Evolutionary conservation across 2,113 vertebrate genomes (phyloP).

Genomic region (Meles meles): DNA sequence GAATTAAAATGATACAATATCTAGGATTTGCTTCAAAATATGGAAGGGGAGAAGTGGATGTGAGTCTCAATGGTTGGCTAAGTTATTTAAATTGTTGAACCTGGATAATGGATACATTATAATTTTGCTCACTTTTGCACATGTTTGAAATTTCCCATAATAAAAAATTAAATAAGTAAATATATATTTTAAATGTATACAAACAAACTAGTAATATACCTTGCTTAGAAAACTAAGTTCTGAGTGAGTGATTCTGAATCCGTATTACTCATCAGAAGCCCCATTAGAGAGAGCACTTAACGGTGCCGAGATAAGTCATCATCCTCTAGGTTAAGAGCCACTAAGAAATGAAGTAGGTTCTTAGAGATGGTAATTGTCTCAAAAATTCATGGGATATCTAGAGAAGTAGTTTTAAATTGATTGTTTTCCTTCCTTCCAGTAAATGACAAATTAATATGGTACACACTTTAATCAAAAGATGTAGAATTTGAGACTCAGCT

Average conservation of each 20-base stretch:
- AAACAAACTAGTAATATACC: not conserved
- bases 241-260: not conserved
- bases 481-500: not conserved
- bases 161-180: constrained; percentile 19
- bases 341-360: not conserved
- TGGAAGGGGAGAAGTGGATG: not conserved
- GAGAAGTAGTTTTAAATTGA: constrained; percentile 5
- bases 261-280: not conserved
- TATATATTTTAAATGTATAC: not conserved
- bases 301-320: not conserved
- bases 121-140: constrained; percentile 27
- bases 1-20: constrained; percentile 19
- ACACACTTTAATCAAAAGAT: not conserved
- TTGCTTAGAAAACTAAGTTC: constrained; percentile 4
- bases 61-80: not conserved
- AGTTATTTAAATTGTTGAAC: not conserved
- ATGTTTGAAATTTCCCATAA: not conserved
- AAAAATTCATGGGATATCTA: not conserved
- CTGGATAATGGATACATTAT: not conserved
- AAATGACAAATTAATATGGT: not conserved
- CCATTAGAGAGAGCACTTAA: not conserved
- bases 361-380: not conserved
- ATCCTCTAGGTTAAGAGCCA: not conserved
- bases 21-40: constrained; percentile 42
- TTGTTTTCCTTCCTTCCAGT: not conserved